Conservation (phyloP, 2,888 invertebrate genomes). For the Philaethria dido region DNA sequence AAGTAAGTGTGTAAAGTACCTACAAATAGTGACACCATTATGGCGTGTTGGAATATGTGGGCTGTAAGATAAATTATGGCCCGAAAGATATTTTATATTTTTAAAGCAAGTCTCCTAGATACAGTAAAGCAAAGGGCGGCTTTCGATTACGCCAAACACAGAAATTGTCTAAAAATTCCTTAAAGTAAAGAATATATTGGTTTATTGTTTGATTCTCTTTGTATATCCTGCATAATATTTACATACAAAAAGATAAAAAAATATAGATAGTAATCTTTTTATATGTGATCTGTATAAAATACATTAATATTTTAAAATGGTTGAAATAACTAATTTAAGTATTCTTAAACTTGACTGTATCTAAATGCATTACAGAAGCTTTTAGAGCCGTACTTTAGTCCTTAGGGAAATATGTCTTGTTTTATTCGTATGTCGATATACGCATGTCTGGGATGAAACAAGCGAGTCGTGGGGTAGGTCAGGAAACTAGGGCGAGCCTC, state of each 20-base stretch:
- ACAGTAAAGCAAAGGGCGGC: neutral
- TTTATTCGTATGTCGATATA: conserved; percentile 16
- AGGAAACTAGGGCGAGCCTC: conserved; percentile 59
- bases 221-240: no score
- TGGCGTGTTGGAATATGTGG: neutral
- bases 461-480: conserved; percentile 74
- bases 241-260: neutral
- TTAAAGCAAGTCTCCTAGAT: neutral
- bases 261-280: no score
- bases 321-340: no score
- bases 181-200: no score
- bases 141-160: neutral
- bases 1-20: neutral
- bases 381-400: neutral
- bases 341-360: no score
- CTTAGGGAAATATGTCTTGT: neutral
- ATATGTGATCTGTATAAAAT: no score
- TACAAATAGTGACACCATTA: neutral
- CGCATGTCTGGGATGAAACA: conserved; percentile 39
- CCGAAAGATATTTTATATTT: no score
- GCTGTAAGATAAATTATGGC: no score
- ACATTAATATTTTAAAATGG: no score
- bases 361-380: neutral
- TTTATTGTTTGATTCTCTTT: no score
- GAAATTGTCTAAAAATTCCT: no score